phyloP scores from a whole-genome alignment of 2,113 vertebrate genomes.

The Thymallus thymallus region DNA sequence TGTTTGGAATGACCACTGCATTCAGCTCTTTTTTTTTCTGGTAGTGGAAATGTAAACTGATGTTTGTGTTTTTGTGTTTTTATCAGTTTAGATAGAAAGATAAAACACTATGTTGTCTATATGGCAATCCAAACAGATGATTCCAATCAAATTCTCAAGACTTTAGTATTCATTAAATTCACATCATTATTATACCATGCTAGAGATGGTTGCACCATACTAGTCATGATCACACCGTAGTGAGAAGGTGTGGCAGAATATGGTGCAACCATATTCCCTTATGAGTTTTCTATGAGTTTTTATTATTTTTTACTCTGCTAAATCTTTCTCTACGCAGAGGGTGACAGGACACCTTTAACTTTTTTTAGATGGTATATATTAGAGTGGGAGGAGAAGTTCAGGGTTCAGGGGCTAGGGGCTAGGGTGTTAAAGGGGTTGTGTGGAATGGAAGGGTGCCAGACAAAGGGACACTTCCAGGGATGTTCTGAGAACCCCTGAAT shows the following conservation, averaged over 20 bases:
- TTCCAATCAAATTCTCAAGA: no score
- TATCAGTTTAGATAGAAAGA: no score
- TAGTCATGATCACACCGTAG: conserved; percentile 10
- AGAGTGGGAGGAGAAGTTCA: neutral
- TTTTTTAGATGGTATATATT: conserved; percentile 18
- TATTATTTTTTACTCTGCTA: conserved; percentile 26
- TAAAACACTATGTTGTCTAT: no score
- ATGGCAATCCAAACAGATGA: no score
- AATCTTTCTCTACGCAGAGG: neutral
- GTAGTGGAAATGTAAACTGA: no score
- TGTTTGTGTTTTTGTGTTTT: no score
- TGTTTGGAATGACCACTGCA: no score
- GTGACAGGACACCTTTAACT: conserved; percentile 47
- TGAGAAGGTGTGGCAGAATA: conserved; percentile 22
- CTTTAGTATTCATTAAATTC: no score
- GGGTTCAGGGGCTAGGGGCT: neutral
- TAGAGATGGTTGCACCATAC: conserved; percentile 13
- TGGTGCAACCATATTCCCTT: conserved; percentile 42
- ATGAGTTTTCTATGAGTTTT: conserved; percentile 38
- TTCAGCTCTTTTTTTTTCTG: no score
- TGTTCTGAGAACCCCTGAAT: conserved; percentile 43
- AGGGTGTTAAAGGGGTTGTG: neutral
- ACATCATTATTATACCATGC: neutral
- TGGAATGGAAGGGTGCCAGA: conserved; percentile 12
- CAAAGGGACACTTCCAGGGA: conserved; percentile 33